Evolutionary conservation across 2,888 invertebrate genomes (phyloP), one percentile per base, ranked within the genome.

Genomic region (Aphodius sticticus): DNA sequence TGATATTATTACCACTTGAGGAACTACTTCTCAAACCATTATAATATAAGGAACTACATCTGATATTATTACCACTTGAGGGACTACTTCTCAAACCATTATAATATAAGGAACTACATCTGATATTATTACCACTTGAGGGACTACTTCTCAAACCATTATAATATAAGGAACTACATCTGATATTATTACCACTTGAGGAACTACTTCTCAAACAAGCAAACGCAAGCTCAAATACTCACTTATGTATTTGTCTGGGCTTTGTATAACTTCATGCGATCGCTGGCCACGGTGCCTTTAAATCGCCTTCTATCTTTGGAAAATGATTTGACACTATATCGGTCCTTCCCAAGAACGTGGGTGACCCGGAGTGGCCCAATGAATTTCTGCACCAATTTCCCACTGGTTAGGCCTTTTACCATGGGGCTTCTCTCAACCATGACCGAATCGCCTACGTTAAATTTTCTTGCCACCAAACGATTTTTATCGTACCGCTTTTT

Each of bases 271-370:
- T 78, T 78, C 75, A 78, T 9, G n/a, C 75, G 26, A 9, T 79
- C 79, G 53, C 77, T 82, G n/a, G 79, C 76, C 26, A 82, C 82
- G 12, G 81, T 79, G 16, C 79, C 82, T 36, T 77, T 38, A 37
- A 82, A 80, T 76, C 81, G 76, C 74, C 81, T 82, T 0, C 69
- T 72, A 75, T 82, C 82, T 38, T 80, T 82, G 5, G 81, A 81
- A 7, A 81, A 78, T 9, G 80, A 81, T 69, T 77, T 37, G 14
- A 81, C 78, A 14, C 78, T 70, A 69, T 82, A 82, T 26, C 81
- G 81, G 26, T 81, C 79, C 26, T 81, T 81, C 7, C 70, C 76
- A 69, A 81, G 69, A 4, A 81, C 80, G 9, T 72, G 71, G 12
- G 69, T 77, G n/a, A 81, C 74, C 70, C 75, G 14, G n/a, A 81